These are phyloP conservation scores for Stylophora pistillata DNA, from an alignment of 64 coral and sea anemone species.

Conservation along the genomic window DNA sequence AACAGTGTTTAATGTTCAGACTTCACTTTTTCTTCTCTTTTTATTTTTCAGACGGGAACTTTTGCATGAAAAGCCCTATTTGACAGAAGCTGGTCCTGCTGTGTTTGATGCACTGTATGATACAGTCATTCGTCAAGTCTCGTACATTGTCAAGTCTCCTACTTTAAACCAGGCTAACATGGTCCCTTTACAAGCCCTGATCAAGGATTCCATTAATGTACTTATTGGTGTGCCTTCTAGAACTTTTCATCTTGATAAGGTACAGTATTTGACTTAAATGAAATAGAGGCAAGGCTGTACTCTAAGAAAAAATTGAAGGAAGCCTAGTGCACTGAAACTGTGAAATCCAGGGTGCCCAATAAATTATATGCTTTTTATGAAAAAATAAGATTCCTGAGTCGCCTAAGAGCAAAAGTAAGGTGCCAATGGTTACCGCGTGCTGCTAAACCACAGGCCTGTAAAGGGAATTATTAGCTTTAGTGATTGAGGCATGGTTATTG, in stretches of 20 bases:
- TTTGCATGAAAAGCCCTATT: slow-evolving; percentile 57
- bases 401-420: too few relatives aligned
- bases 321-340: too few relatives aligned
- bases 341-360: too few relatives aligned
- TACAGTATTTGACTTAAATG: not conserved
- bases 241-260: slow-evolving; percentile 80
- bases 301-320: too few relatives aligned
- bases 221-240: slow-evolving; percentile 87
- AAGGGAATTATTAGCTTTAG: too few relatives aligned
- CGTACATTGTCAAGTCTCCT: slow-evolving; percentile 71
- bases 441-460: too few relatives aligned
- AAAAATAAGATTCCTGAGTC: too few relatives aligned
- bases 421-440: too few relatives aligned
- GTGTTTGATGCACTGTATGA: slow-evolving; percentile 89
- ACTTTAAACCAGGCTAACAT: slow-evolving; percentile 28
- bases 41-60: slow-evolving; percentile 54
- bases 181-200: slow-evolving; percentile 50
- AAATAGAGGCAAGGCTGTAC: too few relatives aligned
- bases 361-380: too few relatives aligned
- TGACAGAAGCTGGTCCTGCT: slow-evolving; percentile 83
- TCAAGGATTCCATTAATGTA: slow-evolving; percentile 79
- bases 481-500: too few relatives aligned
- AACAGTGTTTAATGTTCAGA: too few relatives aligned
- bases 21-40: not conserved
- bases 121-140: slow-evolving; percentile 67